Conservation (phyloP, 2,888 invertebrate species). For the Drosophila austrosaltans region DNA sequence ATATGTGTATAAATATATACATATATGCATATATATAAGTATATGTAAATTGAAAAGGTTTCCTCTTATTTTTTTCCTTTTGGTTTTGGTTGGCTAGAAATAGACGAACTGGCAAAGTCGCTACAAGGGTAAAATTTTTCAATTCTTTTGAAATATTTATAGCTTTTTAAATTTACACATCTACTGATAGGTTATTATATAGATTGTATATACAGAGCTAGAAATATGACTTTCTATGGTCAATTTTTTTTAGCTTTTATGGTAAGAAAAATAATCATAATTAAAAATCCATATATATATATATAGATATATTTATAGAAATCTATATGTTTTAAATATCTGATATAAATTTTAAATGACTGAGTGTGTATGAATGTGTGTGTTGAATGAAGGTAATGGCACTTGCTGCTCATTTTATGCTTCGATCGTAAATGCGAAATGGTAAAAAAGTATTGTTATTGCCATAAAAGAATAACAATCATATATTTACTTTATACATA, state of each 20-base stretch:
- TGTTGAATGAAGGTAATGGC: constrained; percentile 62
- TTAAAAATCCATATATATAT: constrained; percentile 24
- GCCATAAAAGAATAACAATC: background rate
- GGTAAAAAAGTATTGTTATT: constrained; percentile 29
- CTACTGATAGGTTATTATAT: constrained; percentile 24
- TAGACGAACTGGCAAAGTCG: constrained; percentile 7
- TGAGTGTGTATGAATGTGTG: constrained; percentile 31
- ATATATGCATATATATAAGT: constrained; percentile 8
- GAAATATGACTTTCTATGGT: too few species aligned
- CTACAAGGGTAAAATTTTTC: background rate
- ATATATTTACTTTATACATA: too few species aligned
- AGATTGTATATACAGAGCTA: too few species aligned
- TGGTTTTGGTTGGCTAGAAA: background rate
- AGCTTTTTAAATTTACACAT: constrained; percentile 33
- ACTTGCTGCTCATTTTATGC: constrained; percentile 81
- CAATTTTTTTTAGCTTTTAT: too few species aligned
- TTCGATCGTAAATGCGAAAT: constrained; percentile 60
- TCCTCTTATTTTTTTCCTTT: background rate
- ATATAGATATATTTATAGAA: background rate
- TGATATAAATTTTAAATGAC: too few species aligned
- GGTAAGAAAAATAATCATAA: too few species aligned
- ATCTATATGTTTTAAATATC: too few species aligned
- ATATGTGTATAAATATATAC: constrained; percentile 14
- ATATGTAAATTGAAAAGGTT: constrained; percentile 20
- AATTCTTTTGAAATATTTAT: background rate